These are phyloP conservation scores for Syndactyla subalaris DNA, from an alignment of 2,797 vertebrate species.

Conservation along the genomic window DNA sequence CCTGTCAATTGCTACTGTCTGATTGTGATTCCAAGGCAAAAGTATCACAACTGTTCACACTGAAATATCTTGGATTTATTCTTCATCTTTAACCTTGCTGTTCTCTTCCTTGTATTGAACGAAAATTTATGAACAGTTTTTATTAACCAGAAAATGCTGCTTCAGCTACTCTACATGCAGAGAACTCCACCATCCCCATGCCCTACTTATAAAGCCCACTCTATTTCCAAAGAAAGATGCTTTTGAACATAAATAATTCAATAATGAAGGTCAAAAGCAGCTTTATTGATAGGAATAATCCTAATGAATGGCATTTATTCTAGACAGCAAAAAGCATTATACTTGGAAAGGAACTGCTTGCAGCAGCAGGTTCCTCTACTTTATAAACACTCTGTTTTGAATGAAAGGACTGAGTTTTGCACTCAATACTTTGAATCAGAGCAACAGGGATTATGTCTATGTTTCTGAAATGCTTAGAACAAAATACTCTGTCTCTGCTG, in stretches of 20 bases:
- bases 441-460: neutral
- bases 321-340: neutral
- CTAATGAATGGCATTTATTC: constrained; percentile 38
- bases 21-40: neutral
- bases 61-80: constrained; percentile 26
- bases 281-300: constrained; percentile 43
- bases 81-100: neutral
- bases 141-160: constrained; percentile 30
- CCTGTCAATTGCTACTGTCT: neutral
- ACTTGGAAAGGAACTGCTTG: constrained; percentile 40
- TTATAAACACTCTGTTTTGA: constrained; percentile 15
- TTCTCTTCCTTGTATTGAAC: neutral
- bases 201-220: constrained; percentile 16
- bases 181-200: neutral
- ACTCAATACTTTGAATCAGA: neutral
- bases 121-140: constrained; percentile 18
- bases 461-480: constrained; percentile 13
- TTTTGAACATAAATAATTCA: constrained; percentile 55
- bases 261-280: constrained; percentile 45
- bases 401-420: constrained; percentile 12
- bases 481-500: neutral
- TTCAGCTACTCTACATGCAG: neutral
- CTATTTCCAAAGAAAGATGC: constrained; percentile 23
- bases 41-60: neutral
- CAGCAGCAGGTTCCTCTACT: constrained; percentile 21